Conservation (phyloP, 2,888 invertebrate species). For the Hyppa rectilinea region DNA sequence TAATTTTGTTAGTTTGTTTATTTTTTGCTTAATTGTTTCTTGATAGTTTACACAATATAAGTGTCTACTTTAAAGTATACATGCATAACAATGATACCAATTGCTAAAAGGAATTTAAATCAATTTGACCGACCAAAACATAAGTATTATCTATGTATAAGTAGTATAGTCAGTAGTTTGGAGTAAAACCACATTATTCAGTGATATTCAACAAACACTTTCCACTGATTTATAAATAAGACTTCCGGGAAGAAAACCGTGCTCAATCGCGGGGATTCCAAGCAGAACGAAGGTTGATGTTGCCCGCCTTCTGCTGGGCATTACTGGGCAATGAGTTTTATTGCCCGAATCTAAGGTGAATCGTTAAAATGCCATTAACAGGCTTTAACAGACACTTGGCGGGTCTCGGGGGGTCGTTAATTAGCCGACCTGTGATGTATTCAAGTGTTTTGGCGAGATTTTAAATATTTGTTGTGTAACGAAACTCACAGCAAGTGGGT, state of each 20-base stretch:
- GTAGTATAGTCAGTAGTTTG: not conserved
- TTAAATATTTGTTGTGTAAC: slow-evolving; percentile 6
- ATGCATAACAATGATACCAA: not conserved
- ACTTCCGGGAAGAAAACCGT: slow-evolving; percentile 9
- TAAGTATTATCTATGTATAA: not conserved
- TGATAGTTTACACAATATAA: slow-evolving; percentile 3
- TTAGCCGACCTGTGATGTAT: slow-evolving; percentile 54
- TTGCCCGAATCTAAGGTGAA: slow-evolving; percentile 62
- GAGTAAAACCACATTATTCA: not conserved
- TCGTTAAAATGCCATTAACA: slow-evolving; percentile 72
- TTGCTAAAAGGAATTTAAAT: not conserved
- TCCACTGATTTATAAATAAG: not conserved
- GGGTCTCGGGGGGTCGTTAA: slow-evolving; percentile 47
- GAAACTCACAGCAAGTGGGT: not conserved
- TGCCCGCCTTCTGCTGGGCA: slow-evolving; percentile 32
- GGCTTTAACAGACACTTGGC: slow-evolving; percentile 60
- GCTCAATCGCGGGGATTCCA: slow-evolving; percentile 4
- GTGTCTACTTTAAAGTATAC: not conserved
- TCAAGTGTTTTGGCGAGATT: slow-evolving; percentile 36
- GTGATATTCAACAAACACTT: not conserved
- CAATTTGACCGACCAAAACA: not conserved
- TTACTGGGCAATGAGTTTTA: slow-evolving; percentile 59
- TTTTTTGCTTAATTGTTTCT: slow-evolving; percentile 1
- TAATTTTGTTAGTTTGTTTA: slow-evolving; percentile 22
- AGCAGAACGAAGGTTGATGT: slow-evolving; percentile 18